Percentiles rank a stretch among this genome's conserved stretches.
Evolutionary conservation across 2,888 invertebrate genomes (phyloP).

Genomic region (Drosophila lacicola): DNA sequence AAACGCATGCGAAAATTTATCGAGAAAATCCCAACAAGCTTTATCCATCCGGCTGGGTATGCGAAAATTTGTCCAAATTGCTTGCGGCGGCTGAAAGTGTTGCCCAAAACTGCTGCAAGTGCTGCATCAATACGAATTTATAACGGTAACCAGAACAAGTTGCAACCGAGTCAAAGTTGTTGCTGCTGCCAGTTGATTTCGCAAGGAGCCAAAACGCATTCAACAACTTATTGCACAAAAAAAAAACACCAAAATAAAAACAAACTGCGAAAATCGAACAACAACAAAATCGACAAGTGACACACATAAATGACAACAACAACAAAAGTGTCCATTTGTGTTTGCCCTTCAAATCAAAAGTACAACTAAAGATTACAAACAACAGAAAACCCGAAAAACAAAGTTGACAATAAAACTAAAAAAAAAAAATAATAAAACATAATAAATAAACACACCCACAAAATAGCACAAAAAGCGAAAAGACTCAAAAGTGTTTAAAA

Average conservation of each 20-base stretch:
- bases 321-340: conserved; percentile 31
- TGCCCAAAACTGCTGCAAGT: conserved; percentile 48
- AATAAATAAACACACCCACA: conserved; percentile 43
- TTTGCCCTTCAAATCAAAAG: conserved; percentile 63
- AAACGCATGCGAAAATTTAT: conserved; percentile 45
- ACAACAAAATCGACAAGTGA: conserved; percentile 47
- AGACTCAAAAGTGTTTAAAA: conserved; percentile 41
- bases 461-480: conserved; percentile 22
- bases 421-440: conserved; percentile 28
- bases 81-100: conserved; percentile 35
- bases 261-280: conserved; percentile 27
- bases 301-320: conserved; percentile 38
- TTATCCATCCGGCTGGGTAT: conserved; percentile 48
- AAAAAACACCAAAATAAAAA: conserved; percentile 23
- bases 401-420: conserved; percentile 49
- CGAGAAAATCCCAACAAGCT: conserved; percentile 58
- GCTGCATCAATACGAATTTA: conserved; percentile 52
- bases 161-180: conserved; percentile 52
- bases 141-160: conserved; percentile 54
- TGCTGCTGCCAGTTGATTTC: conserved; percentile 35
- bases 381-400: conserved; percentile 29
- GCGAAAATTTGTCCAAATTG: conserved; percentile 59
- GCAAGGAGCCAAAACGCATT: conserved; percentile 17
- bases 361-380: conserved; percentile 46
- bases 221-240: conserved; percentile 29